Conservation (phyloP, 2,888 invertebrate genomes). For the Archips crataeganus region DNA sequence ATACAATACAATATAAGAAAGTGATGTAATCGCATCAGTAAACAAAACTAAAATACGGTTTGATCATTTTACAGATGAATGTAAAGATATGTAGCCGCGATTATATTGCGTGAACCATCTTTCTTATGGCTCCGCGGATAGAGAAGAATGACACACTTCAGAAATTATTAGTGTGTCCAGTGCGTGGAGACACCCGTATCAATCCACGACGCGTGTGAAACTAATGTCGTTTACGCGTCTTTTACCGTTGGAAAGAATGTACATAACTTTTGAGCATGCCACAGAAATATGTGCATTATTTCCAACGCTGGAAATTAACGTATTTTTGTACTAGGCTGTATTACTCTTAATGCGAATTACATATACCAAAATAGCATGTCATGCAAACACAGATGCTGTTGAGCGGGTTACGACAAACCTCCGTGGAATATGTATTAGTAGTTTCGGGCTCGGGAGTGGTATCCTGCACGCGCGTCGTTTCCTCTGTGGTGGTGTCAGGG, state of each 20-base stretch:
- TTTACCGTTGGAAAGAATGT: too few relatives aligned
- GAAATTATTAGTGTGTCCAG: not conserved
- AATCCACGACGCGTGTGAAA: too few relatives aligned
- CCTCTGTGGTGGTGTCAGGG: constrained; percentile 59
- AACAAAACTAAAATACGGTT: not conserved
- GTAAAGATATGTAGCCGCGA: not conserved
- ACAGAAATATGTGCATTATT: too few relatives aligned
- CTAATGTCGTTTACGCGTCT: too few relatives aligned
- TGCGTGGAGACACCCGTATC: not conserved
- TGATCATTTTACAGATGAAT: not conserved
- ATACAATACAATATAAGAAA: not conserved
- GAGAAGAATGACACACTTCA: not conserved
- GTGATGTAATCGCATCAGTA: constrained; percentile 21
- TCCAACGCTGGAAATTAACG: too few relatives aligned
- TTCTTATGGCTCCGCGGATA: not conserved
- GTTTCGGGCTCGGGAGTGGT: constrained; percentile 71
- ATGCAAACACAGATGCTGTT: constrained; percentile 60
- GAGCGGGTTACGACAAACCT: constrained; percentile 82
- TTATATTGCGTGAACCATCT: not conserved
- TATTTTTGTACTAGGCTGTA: too few relatives aligned
- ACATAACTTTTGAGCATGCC: too few relatives aligned
- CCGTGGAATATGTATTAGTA: constrained; percentile 78
- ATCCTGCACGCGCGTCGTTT: constrained; percentile 61
- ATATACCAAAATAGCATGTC: constrained; percentile 55
- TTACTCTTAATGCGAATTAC: not conserved